Evolutionary conservation across 2,888 invertebrate species (phyloP).

Genomic region (Helleia helle): DNA sequence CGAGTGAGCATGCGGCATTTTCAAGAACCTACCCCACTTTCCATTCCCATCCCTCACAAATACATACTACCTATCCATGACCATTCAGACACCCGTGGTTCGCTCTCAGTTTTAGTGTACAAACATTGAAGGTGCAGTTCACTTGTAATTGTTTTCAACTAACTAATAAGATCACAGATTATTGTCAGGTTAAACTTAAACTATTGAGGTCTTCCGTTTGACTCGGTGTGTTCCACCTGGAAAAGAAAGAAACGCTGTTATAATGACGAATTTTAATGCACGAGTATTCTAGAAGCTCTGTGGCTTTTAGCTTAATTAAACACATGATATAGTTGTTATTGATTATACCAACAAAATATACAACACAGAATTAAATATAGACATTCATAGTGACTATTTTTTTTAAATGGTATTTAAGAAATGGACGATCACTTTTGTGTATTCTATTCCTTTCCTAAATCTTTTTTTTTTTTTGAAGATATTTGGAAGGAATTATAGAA

Average conservation of each 20-base stretch:
- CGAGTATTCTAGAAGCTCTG: no score
- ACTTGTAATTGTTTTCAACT: conserved; percentile 39
- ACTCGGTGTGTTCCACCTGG: conserved; percentile 50
- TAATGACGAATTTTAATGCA: no score
- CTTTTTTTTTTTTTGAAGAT: no score
- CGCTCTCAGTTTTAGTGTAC: conserved; percentile 25
- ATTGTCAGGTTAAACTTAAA: conserved; percentile 63
- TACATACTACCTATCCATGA: conserved; percentile 62
- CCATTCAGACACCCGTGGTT: conserved; percentile 32
- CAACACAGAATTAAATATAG: no score
- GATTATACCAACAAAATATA: no score
- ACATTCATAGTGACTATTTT: no score
- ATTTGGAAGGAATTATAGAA: no score
- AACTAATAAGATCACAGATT: conserved; percentile 68
- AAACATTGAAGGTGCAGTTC: conserved; percentile 23
- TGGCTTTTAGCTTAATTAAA: no score
- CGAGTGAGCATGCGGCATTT: conserved; percentile 72
- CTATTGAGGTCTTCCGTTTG: conserved; percentile 55
- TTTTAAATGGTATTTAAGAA: no score
- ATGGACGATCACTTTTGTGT: no score
- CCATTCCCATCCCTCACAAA: conserved; percentile 69
- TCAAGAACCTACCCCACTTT: conserved; percentile 64
- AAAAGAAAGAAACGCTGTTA: conserved; percentile 34
- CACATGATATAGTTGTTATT: no score
- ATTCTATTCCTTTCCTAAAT: no score